Conservation (phyloP, 2,888 invertebrate genomes). For the Dasysyrphus albostriatus region DNA sequence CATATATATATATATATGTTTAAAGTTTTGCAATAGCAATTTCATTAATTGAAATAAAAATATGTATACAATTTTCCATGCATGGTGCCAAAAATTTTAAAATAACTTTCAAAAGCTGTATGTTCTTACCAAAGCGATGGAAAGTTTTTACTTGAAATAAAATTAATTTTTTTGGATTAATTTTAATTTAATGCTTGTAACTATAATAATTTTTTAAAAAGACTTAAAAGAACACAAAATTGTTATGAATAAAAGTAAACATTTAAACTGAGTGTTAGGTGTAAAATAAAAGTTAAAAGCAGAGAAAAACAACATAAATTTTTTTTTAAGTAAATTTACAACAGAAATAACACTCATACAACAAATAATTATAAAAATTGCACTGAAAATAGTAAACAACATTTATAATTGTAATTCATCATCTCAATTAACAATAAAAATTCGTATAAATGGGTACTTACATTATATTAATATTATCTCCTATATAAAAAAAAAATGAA, state of each 20-base stretch:
- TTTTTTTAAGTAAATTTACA: slow-evolving; percentile 62
- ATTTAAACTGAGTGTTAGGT: slow-evolving; percentile 73
- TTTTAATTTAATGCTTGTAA: slow-evolving; percentile 6
- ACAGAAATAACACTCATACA: slow-evolving; percentile 50
- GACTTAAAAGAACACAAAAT: slow-evolving; percentile 36
- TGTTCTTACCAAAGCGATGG: slow-evolving; percentile 53
- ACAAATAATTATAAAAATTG: slow-evolving; percentile 58
- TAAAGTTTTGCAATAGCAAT: slow-evolving; percentile 52
- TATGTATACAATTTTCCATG: slow-evolving; percentile 67
- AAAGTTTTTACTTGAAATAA: slow-evolving; percentile 6
- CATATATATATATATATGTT: slow-evolving; percentile 55
- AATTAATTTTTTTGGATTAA: background rate
- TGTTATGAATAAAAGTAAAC: slow-evolving; percentile 36
- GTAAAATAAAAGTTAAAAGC: slow-evolving; percentile 58
- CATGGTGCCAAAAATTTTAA: slow-evolving; percentile 66
- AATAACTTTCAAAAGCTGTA: slow-evolving; percentile 45
- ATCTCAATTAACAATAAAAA: slow-evolving; percentile 72
- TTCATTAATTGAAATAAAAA: slow-evolving; percentile 47
- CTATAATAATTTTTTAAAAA: slow-evolving; percentile 10
- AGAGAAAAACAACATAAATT: slow-evolving; percentile 47
- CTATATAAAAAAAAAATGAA: slow-evolving; percentile 49
- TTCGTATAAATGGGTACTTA: slow-evolving; percentile 71
- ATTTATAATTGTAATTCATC: slow-evolving; percentile 70
- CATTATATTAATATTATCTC: slow-evolving; percentile 56
- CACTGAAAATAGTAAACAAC: slow-evolving; percentile 77